phyloP scores from a whole-genome alignment of 2,113 vertebrate species.

The Morone chrysops region DNA sequence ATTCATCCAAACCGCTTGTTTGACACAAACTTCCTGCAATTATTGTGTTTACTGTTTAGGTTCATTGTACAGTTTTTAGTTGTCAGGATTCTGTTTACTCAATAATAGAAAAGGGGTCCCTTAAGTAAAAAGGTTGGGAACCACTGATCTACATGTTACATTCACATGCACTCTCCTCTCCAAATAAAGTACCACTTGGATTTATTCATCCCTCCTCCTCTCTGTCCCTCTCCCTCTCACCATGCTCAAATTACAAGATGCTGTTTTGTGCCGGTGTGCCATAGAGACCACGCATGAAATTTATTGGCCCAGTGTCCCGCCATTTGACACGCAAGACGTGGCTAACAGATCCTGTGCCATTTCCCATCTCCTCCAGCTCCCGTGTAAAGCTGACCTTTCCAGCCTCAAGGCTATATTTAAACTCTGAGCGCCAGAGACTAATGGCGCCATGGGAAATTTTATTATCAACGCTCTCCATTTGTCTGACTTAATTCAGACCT shows the following conservation, averaged over 20 bases:
- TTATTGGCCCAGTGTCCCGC: slow-evolving; percentile 59
- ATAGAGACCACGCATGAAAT: slow-evolving; percentile 65
- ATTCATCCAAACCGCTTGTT: no score
- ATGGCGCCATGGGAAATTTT: slow-evolving; percentile 72
- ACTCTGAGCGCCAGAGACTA: slow-evolving; percentile 71
- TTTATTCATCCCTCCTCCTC: slow-evolving; percentile 27
- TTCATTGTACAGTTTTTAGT: no score
- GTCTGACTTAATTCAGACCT: slow-evolving; percentile 73
- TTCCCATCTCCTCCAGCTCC: slow-evolving; percentile 62
- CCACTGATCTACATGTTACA: background rate
- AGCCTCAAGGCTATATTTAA: slow-evolving; percentile 80
- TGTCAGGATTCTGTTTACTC: no score
- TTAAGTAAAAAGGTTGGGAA: no score
- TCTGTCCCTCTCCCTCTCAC: slow-evolving; percentile 22
- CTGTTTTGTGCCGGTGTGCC: slow-evolving; percentile 52
- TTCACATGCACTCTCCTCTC: slow-evolving; percentile 14
- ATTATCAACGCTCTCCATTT: slow-evolving; percentile 73
- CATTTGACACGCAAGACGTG: slow-evolving; percentile 71
- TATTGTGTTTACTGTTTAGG: no score
- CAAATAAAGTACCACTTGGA: slow-evolving; percentile 25
- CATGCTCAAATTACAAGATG: slow-evolving; percentile 58
- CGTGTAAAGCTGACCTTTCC: slow-evolving; percentile 76
- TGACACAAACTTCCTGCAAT: no score
- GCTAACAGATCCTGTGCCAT: slow-evolving; percentile 73
- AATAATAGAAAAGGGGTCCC: no score